Evolutionary conservation across 2,113 vertebrate genomes (phyloP).

Genomic region (Callopanchax toddi): DNA sequence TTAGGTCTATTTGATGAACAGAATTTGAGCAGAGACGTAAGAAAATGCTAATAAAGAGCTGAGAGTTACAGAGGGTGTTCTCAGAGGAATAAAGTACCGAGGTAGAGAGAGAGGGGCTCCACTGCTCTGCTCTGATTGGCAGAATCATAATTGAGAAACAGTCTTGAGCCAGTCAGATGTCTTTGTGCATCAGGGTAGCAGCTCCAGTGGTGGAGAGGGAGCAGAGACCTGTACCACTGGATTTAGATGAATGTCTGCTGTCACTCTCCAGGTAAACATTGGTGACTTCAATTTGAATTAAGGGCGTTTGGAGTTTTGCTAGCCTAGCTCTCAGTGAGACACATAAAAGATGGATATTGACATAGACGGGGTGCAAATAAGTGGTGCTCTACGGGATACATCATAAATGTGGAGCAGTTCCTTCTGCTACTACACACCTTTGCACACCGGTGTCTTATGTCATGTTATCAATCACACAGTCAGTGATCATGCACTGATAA

Average conservation of each 20-base stretch:
- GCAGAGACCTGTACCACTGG: neutral
- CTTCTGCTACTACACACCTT: too few relatives aligned
- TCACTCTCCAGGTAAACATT: too few relatives aligned
- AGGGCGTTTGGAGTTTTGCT: neutral
- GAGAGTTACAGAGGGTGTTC: neutral
- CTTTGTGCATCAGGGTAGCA: neutral
- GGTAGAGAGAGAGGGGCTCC: neutral
- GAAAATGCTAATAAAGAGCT: too few relatives aligned
- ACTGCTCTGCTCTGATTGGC: neutral
- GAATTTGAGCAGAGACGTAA: too few relatives aligned
- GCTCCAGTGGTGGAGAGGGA: neutral
- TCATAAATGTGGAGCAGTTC: too few relatives aligned
- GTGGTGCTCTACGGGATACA: too few relatives aligned
- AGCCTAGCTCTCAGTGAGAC: neutral
- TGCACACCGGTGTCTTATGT: too few relatives aligned
- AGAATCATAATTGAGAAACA: neutral
- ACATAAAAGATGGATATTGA: too few relatives aligned
- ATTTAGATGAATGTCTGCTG: neutral
- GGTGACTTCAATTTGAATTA: neutral
- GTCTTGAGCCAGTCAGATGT: neutral
- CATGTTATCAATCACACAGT: too few relatives aligned
- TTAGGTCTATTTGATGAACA: too few relatives aligned
- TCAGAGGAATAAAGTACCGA: neutral
- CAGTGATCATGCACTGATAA: too few relatives aligned
- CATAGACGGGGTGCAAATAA: too few relatives aligned